Evolutionary conservation across 2,797 vertebrate genomes (phyloP).

Genomic region (Pitangus sulphuratus): DNA sequence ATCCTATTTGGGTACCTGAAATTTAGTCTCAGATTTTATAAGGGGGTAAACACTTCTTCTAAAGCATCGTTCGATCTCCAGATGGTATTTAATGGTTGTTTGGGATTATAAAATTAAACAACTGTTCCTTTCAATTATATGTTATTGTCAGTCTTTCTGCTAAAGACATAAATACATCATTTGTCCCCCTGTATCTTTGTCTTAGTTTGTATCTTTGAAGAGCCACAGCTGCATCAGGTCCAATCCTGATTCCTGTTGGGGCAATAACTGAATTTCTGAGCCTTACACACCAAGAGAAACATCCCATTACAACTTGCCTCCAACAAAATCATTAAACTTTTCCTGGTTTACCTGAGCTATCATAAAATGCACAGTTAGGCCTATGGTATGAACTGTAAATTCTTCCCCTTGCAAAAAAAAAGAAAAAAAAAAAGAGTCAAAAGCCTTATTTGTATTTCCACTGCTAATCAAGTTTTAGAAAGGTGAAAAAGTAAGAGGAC

Average conservation of each 20-base stretch:
- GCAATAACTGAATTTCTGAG: neutral
- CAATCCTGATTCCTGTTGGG: neutral
- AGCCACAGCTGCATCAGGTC: neutral
- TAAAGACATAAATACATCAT: neutral
- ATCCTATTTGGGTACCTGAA: neutral
- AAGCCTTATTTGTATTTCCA: neutral
- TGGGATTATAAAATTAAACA: conserved; percentile 3
- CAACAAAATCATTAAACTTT: neutral
- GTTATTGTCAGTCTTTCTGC: neutral
- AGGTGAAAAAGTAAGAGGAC: neutral
- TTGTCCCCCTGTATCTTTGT: neutral
- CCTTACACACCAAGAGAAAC: neutral
- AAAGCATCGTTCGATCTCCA: neutral
- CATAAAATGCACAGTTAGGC: neutral
- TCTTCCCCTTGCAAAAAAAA: neutral
- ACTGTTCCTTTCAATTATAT: neutral
- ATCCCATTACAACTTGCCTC: neutral
- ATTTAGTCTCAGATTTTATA: neutral
- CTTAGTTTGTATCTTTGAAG: neutral
- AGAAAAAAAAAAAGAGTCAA: fast-evolving
- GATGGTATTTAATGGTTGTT: neutral
- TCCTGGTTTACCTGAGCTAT: neutral
- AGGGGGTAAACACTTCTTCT: neutral
- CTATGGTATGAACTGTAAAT: neutral
- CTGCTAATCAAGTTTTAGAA: neutral